A percentile compares a stretch with the other conserved stretches of the same genome.
Evolutionary conservation across 2,113 vertebrate species (phyloP).

Genomic region (Gallinago jamesoni): DNA sequence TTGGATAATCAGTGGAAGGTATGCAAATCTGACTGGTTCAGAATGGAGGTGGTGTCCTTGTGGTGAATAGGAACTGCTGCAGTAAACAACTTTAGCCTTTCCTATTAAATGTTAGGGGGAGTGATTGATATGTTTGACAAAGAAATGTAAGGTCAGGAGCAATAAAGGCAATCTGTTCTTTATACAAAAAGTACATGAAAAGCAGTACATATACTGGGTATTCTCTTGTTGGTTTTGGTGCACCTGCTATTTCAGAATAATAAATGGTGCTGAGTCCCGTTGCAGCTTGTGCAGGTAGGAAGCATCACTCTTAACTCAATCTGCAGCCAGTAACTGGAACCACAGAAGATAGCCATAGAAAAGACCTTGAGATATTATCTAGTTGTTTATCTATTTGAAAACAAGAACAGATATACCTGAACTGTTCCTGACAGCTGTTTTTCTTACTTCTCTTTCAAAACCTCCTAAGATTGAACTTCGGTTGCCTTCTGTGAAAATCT

Average conservation of each 20-base stretch:
- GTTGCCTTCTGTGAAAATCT: background rate
- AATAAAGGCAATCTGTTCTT: constrained; percentile 51
- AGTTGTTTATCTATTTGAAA: background rate
- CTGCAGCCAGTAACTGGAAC: background rate
- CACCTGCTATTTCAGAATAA: constrained; percentile 28
- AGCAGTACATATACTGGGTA: background rate
- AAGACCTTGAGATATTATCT: background rate
- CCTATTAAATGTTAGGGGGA: constrained; percentile 39
- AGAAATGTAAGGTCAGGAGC: constrained; percentile 49
- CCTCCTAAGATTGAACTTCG: background rate
- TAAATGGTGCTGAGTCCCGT: background rate
- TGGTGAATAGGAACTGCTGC: background rate
- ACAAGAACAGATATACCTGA: background rate
- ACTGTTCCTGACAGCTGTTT: background rate
- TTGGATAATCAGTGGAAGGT: background rate
- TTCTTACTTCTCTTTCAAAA: background rate
- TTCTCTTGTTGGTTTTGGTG: background rate
- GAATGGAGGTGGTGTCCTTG: constrained; percentile 36
- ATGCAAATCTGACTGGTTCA: constrained; percentile 22
- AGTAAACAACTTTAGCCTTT: constrained; percentile 46
- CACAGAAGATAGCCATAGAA: background rate
- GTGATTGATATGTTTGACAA: constrained; percentile 48
- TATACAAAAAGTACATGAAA: constrained; percentile 47
- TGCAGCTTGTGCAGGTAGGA: background rate
- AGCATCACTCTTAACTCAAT: background rate